Evolutionary conservation across 1,140 invertebrate genomes (phyloP), one percentile per base, ranked within the genome.

Genomic region (Achroia grisella): DNA sequence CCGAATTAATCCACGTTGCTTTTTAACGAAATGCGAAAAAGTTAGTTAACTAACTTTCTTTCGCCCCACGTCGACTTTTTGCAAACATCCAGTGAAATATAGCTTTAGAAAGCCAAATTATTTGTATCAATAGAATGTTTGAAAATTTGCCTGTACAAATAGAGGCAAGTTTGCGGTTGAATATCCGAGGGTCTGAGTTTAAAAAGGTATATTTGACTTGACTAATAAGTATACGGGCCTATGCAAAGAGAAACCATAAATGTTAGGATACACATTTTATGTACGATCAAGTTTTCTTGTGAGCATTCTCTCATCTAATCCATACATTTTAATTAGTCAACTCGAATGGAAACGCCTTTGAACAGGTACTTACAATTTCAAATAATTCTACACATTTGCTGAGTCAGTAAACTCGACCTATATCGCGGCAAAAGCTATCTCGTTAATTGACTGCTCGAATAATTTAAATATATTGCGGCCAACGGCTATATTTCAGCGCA

Each of bases 111-210:
- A 48, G 39, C 60, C 62, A 46, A 73, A 83, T 77, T 75, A 79
- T 80, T 83, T 79, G 68, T 80, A 83, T 76, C 76, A 80, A 81
- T 81, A 78, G 64, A 81, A 70, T 76, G 77, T 78, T 75, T 71
- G 44, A 61, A 59, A 67, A 74, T 75, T 74, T 71, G 49, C 66
- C 52, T 69, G 45, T 68, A 39, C 69, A 84, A 81, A 81, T 61
- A 80, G 41, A 69, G 48, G 56, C 56, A 70, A 71, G 62, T 66
- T 71, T 52, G 34, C 44, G 17, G 17, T 53, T 52, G 63, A 66
- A 67, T 69, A 64, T 71, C 61, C 51, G 8, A 36, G 56, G 56
- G 48, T 44, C 35, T 27, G 44, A 79, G 61, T 81, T 76, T 74
- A 61, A 71, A 80, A 80, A 80, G 79, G 74, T 78, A 56, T 84